These are phyloP conservation scores for Callithrix jacchus DNA, from an alignment of 2,113 vertebrate species.

Conservation along the genomic window DNA sequence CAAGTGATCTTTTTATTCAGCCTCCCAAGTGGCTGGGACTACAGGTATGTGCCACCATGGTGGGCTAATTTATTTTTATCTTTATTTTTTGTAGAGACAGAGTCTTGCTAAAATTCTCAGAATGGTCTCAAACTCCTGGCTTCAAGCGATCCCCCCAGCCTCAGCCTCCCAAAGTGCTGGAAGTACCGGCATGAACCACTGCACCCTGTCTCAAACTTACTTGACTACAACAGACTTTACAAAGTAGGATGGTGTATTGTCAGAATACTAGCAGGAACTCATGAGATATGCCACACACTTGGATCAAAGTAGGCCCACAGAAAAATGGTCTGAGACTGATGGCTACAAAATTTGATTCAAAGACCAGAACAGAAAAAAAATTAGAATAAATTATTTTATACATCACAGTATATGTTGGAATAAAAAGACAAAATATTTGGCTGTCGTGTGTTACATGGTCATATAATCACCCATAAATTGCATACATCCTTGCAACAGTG, in stretches of 20 bases:
- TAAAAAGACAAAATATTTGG: conserved; percentile 14
- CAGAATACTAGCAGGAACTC: background rate
- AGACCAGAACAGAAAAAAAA: background rate
- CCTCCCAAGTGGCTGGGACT: background rate
- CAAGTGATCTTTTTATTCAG: background rate
- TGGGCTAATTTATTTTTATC: too few species aligned
- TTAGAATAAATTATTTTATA: conserved; percentile 20
- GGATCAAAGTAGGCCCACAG: background rate
- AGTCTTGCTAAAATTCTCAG: too few species aligned
- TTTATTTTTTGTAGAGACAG: too few species aligned
- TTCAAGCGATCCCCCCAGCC: too few species aligned
- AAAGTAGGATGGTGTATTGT: background rate
- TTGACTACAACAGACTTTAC: background rate
- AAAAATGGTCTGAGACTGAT: conserved; percentile 25
- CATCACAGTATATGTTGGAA: background rate
- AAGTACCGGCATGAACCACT: too few species aligned
- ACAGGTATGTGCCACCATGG: background rate
- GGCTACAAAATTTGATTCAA: background rate
- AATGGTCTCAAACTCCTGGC: too few species aligned
- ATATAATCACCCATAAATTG: conserved; percentile 1
- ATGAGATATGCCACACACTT: background rate
- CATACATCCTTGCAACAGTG: background rate
- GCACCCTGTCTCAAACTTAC: background rate
- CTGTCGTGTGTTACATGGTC: background rate
- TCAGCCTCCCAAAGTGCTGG: too few species aligned